Conservation (phyloP, 2,113 vertebrate species). For the Menura novaehollandiae region DNA sequence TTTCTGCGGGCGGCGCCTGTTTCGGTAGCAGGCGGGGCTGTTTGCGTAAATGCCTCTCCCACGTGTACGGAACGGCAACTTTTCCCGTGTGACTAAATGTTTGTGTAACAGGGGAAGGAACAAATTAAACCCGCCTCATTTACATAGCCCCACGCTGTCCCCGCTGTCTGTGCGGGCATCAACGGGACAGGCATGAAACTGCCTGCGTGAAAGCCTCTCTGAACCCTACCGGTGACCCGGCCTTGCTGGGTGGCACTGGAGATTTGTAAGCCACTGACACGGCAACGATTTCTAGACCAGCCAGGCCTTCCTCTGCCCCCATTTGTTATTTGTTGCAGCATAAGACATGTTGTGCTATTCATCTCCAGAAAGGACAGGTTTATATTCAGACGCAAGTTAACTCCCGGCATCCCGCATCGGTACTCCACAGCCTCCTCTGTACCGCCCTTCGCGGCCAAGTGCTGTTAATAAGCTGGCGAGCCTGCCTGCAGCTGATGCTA, state of each 20-base stretch:
- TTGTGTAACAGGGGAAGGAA: neutral
- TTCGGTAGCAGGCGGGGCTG: neutral
- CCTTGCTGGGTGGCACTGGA: neutral
- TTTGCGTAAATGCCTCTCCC: neutral
- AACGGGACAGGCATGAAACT: neutral
- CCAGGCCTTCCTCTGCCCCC: neutral
- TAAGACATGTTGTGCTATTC: neutral
- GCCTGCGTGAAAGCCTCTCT: rapidly evolving
- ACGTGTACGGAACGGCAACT: neutral
- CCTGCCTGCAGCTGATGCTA: neutral
- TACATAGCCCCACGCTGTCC: neutral
- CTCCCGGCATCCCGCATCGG: rapidly evolving
- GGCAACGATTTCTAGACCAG: neutral
- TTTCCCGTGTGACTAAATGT: neutral
- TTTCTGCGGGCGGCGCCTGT: neutral
- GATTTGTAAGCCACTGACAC: rapidly evolving
- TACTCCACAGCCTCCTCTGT: neutral
- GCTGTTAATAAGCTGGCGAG: neutral
- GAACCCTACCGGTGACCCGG: too few species aligned
- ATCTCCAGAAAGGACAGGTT: neutral
- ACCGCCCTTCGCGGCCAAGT: neutral
- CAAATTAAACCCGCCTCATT: neutral
- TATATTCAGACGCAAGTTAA: neutral
- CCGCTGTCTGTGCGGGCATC: neutral
- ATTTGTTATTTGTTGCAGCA: rapidly evolving